Conservation (phyloP, 2,797 vertebrate species). For the Xenops minutus region DNA sequence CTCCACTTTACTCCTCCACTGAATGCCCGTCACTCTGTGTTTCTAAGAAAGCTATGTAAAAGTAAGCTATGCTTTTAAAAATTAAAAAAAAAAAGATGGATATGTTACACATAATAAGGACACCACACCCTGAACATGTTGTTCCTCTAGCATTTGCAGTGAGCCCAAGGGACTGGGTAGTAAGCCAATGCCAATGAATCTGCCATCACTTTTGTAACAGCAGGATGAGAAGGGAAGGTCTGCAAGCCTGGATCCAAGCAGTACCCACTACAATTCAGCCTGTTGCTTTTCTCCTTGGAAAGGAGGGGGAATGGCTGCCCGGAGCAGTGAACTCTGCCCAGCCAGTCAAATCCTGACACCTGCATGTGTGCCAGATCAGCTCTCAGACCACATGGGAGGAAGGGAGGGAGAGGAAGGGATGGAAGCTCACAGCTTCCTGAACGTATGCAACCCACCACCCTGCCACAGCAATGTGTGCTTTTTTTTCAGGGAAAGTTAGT, state of each 20-base stretch:
- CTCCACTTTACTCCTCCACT: not conserved
- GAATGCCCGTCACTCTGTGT: not conserved
- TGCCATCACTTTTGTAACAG: not conserved
- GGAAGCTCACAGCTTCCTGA: conserved; percentile 49
- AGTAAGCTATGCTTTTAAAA: not conserved
- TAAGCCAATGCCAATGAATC: not conserved
- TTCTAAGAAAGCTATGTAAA: not conserved
- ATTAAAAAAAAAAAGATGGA: not conserved
- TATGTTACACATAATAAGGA: not conserved
- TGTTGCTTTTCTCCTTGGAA: not conserved
- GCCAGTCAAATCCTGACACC: conserved; percentile 3
- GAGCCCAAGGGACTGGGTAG: not conserved
- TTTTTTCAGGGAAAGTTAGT: not conserved
- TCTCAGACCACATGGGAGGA: not conserved
- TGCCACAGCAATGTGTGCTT: not conserved
- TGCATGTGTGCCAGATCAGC: not conserved
- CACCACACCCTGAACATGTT: not conserved
- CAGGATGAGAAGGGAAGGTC: not conserved
- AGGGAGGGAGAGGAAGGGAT: conserved; percentile 60
- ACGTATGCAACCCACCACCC: not conserved
- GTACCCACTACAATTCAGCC: not conserved
- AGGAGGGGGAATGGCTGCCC: not conserved
- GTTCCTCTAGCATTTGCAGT: not conserved
- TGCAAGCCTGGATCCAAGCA: not conserved
- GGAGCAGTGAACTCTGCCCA: not conserved